Evolutionary conservation across 1,140 invertebrate species (phyloP), one percentile per base, ranked within the genome.

Genomic region (Metaphire vulgaris): DNA sequence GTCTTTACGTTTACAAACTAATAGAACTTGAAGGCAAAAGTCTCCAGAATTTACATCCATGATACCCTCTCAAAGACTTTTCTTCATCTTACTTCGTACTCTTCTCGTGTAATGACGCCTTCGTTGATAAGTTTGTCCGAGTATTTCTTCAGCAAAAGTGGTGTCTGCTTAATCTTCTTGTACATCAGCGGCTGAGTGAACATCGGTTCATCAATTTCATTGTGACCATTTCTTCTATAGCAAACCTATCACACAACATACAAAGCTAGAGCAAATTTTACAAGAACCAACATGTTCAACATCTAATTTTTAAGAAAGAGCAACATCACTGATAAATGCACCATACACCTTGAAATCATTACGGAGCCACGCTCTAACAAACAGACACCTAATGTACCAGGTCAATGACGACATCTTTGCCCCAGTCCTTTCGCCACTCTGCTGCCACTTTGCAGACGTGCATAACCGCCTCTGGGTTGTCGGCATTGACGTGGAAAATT

Each of bases 101-200:
- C 96, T 75, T 95, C 92, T 28, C 90, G 88, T 2, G 92, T 93
- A 0, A 98, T 94, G 33, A 93, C 91, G 6, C 91, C 91, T 86
- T 97, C 95, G 21, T 89, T 86, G 67, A 98, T 92, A 69, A 99
- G 89, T 82, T 94, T 92, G 34, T 95, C 91, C 12, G 93, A 90
- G 85, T 99, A 99, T 78, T 93, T 91, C 66, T 96, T 93, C 32
- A 85, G 68, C 0, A 83, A 80, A 65, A 80, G 81, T 0, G 82
- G 82, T 26, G 32, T 94, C 71, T 92, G 90, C 77, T 89, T 89
- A 79, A 99, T 98, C 86, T 96, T 96, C 79, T 93, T 92, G 89
- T 99, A 99, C 98, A 99, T 99, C 26, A 99, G 89, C 2, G 97
- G 97, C 86, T 99, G 97, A 0, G 97, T 99, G 85, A 99, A 99